Base-by-base conservation (phyloP, 2,888 invertebrate species). In the Seira sanloemensis region DNA sequence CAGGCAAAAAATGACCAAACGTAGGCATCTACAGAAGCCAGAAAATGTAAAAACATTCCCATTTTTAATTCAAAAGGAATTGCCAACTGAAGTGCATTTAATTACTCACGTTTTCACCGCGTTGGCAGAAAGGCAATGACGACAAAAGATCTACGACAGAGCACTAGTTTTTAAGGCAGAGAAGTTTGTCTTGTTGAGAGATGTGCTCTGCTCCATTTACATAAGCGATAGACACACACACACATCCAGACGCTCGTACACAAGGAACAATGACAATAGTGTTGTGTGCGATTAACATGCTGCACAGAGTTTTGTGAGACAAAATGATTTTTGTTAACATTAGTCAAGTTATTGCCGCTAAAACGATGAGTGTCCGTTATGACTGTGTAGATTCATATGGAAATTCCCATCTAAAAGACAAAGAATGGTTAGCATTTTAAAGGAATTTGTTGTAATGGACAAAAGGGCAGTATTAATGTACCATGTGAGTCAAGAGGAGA, bases 361-460 rank as follows among this genome's bases (percentile, higher is more conserved):
- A 84, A 87, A 87, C 65, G 86, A 81, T 67, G 87, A 50, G 69
- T 87, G 87, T 58, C 87, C 85, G 81, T 76, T 84, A 69, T 87
- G 86, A 83, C 85, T 83, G 74, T 87, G 87, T 62, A 87, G 86
- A 75, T 86, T 86, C 85, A 86, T 86, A 66, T 82, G 85, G 77
- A 87, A 87, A 84, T 86, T 87, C 69, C 87, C 87, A 87, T 87
- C 87, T 87, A 86, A 84, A 78, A 78, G 21, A 77, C 12, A 26
- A 62, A 25, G 26, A 68, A 69, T 37, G 37, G 12, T 37, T 37
- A 37, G 4, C 37, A 37, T 37, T n/a, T n/a, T n/a, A n/a, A n/a
- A n/a, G n/a, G n/a, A n/a, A n/a, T n/a, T n/a, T n/a, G n/a, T n/a
- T n/a, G n/a, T n/a, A n/a, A n/a, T n/a, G n/a, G n/a, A n/a, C n/a